Base-by-base conservation (phyloP, 2,113 vertebrate genomes). In the Leptobrachium leishanense region DNA sequence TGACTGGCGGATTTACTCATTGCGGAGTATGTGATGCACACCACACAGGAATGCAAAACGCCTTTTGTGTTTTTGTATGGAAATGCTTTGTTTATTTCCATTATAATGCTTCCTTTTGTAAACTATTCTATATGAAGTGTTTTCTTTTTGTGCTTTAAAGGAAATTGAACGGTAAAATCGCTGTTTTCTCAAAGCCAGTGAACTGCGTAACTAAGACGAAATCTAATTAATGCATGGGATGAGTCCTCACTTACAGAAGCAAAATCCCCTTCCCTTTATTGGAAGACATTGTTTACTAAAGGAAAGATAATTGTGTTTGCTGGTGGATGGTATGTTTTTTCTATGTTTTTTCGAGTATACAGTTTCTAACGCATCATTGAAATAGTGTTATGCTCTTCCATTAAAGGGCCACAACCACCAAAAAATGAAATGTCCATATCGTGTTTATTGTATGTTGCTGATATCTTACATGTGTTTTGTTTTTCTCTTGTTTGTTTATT, bases 131-230 rank as follows among this genome's bases (percentile, higher is more conserved):
- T 75, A 75, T 81, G 54, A 71, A 74, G 81, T 68, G 77, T 3
- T 50, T 86, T 10, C 2, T 50, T 85, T 5, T 76, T 86, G 81
- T 42, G 20, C 20, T 54, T 80, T 81, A 83, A 31, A 82, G 74
- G 68, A 85, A 82, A 84, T 83, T 82, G 82, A 63, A 71, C 42
- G 77, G 77, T 85, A 84, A 82, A 73, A 43, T 85, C 82, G 53
- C 73, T 20, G 40, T 75, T 84, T 82, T 83, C 15, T 84, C 74
- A 39, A 81, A 85, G 75, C 78, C 81, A 82, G 54, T 76, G 74
- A 77, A 59, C 0, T 0, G 68, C 55, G 54, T 82, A 85, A 82
- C 82, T 42, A 83, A 84, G 84, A 82, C 66, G 81, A 40, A 84
- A 55, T 15, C 76, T 81, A 10, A 43, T 83, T 77, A 84, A 84